Conservation (phyloP, 2,113 vertebrate species). For the Callionymus lyra region DNA sequence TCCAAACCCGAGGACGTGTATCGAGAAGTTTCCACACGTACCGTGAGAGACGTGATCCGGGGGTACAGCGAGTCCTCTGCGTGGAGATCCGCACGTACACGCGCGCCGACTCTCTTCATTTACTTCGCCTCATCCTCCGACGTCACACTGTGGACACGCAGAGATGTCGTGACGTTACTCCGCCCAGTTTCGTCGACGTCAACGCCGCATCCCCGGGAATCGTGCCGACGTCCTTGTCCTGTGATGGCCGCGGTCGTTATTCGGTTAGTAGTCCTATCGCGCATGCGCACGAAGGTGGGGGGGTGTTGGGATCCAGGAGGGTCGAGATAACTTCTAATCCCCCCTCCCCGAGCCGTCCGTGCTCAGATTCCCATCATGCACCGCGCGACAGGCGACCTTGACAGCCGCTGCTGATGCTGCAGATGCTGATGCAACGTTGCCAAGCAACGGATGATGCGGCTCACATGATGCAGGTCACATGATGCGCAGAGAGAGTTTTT, state of each 20-base stretch:
- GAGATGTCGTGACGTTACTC: constrained; percentile 7
- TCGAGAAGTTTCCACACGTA: not conserved
- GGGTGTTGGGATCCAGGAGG: no score
- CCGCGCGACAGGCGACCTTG: constrained; percentile 54
- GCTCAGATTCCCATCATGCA: constrained; percentile 44
- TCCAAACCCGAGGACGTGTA: not conserved
- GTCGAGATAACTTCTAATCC: not conserved
- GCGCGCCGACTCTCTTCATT: constrained; percentile 6
- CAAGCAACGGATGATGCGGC: no score
- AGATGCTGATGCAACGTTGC: constrained; percentile 39
- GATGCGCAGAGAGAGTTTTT: no score
- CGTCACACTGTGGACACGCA: constrained; percentile 11
- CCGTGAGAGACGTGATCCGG: not conserved
- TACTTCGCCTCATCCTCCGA: constrained; percentile 15
- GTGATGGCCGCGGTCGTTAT: constrained; percentile 4
- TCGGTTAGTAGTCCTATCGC: constrained; percentile 20
- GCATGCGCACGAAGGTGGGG: constrained; percentile 13
- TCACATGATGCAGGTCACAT: no score
- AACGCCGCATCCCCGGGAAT: not conserved
- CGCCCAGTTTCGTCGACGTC: constrained; percentile 25
- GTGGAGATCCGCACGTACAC: constrained; percentile 47
- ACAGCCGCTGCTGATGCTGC: constrained; percentile 40
- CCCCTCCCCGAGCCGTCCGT: not conserved
- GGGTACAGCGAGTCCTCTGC: not conserved
- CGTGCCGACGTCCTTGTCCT: constrained; percentile 7